Percentiles rank a stretch among this genome's conserved stretches.
phyloP scores from a whole-genome alignment of 2,113 vertebrate genomes.

The Choloepus hoffmanni region DNA sequence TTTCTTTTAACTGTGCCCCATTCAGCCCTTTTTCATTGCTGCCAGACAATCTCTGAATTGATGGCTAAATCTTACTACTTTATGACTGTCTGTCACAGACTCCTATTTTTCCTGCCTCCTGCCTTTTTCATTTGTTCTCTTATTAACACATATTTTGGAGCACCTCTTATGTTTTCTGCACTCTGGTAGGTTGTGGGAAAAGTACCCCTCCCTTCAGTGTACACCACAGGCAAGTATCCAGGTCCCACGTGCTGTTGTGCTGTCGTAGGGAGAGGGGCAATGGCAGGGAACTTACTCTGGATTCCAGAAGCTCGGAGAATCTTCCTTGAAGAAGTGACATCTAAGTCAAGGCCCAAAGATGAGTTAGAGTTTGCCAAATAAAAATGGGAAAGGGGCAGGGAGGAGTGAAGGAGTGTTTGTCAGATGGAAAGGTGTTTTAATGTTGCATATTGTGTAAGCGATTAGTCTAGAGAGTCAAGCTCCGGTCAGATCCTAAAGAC shows the following conservation, averaged over 20 bases:
- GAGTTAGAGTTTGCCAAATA: background rate
- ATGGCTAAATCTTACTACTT: constrained; percentile 28
- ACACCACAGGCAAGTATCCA: background rate
- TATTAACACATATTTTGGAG: background rate
- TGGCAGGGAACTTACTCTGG: background rate
- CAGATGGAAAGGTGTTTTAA: background rate
- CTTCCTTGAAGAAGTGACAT: constrained; percentile 27
- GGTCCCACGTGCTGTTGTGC: background rate
- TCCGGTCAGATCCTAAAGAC: background rate
- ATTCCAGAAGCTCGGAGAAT: constrained; percentile 27
- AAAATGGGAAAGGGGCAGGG: background rate
- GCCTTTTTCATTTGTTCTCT: background rate
- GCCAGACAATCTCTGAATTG: background rate
- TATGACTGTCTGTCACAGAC: background rate
- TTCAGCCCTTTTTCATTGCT: background rate
- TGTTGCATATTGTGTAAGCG: background rate
- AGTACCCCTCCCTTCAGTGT: background rate
- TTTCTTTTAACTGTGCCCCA: background rate
- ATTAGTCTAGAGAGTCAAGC: background rate
- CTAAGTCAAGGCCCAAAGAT: background rate
- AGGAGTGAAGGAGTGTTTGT: constrained; percentile 24
- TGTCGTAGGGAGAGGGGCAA: background rate
- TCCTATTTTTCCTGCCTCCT: background rate
- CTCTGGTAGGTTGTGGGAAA: background rate
- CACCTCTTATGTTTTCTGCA: background rate